Conservation (phyloP, 2,888 invertebrate genomes). For the Sinohyriopsis cumingii region DNA sequence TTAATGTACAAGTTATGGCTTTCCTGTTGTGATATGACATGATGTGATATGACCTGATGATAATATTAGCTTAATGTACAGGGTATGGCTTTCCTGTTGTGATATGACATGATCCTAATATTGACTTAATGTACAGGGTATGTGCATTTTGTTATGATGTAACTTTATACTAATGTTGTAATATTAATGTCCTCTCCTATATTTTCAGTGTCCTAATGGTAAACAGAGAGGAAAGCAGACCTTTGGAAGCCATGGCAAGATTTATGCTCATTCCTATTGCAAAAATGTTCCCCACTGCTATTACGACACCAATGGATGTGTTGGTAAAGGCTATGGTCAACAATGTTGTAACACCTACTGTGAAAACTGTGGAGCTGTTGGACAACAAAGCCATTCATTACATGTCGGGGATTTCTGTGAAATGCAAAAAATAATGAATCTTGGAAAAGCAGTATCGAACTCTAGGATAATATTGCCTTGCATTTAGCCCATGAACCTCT, state of each 20-base stretch:
- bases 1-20: too few relatives aligned
- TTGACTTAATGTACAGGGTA: background rate
- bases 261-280: slow-evolving; percentile 62
- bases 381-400: slow-evolving; percentile 67
- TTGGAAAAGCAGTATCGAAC: too few relatives aligned
- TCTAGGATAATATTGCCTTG: too few relatives aligned
- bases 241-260: slow-evolving; percentile 55
- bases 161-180: slow-evolving; percentile 2
- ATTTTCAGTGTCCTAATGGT: slow-evolving; percentile 64
- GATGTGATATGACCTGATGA: too few relatives aligned
- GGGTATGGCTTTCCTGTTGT: too few relatives aligned
- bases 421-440: slow-evolving; percentile 4
- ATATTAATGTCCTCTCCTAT: background rate
- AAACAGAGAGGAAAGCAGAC: slow-evolving; percentile 62
- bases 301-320: slow-evolving; percentile 61
- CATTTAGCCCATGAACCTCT: too few relatives aligned
- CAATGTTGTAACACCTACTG: slow-evolving; percentile 46
- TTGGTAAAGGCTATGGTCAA: slow-evolving; percentile 68
- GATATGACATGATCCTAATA: background rate
- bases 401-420: slow-evolving; percentile 42
- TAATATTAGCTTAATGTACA: too few relatives aligned
- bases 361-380: slow-evolving; percentile 49
- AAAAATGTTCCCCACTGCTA: slow-evolving; percentile 63
- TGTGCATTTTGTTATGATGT: background rate
- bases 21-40: too few relatives aligned